Evolutionary conservation across 2,888 invertebrate genomes (phyloP).

Genomic region (Cryptocephalus moraei): DNA sequence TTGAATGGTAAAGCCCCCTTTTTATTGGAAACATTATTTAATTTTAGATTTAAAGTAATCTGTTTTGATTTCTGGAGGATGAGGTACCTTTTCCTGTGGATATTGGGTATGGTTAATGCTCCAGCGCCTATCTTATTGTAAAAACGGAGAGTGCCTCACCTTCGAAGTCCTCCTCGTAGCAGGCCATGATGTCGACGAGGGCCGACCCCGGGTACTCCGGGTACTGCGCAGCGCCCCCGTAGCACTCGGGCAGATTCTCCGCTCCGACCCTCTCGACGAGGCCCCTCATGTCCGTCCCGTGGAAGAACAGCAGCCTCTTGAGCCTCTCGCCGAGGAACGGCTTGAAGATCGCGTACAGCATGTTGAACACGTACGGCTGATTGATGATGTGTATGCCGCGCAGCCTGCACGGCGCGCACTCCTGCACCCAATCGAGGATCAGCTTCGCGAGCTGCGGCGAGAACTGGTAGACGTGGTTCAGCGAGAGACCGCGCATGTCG

Average conservation of each 20-base stretch:
- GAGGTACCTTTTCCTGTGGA: no score
- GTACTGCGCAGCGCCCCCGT: slow-evolving; percentile 58
- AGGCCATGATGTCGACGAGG: slow-evolving; percentile 55
- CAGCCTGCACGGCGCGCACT: slow-evolving; percentile 70
- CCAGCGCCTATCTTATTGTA: no score
- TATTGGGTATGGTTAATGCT: no score
- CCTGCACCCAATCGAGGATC: slow-evolving; percentile 68
- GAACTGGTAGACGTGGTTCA: slow-evolving; percentile 64
- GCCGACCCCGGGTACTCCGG: slow-evolving; percentile 51
- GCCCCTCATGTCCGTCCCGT: slow-evolving; percentile 55
- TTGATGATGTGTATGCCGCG: slow-evolving; percentile 83
- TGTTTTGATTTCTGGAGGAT: no score
- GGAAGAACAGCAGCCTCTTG: slow-evolving; percentile 65
- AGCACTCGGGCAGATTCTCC: slow-evolving; percentile 48
- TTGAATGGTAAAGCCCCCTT: no score
- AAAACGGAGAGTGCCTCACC: no score
- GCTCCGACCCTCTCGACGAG: slow-evolving; percentile 49
- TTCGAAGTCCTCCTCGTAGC: slow-evolving; percentile 57
- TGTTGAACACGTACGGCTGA: slow-evolving; percentile 78
- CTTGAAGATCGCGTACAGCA: slow-evolving; percentile 77
- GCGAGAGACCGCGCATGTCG: slow-evolving; percentile 64
- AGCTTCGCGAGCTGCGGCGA: slow-evolving; percentile 67
- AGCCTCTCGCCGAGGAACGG: slow-evolving; percentile 81
- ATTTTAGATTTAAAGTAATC: no score
- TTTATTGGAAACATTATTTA: no score